phyloP scores from a whole-genome alignment of 2,888 invertebrate species.

The Sialis fuliginosa region DNA sequence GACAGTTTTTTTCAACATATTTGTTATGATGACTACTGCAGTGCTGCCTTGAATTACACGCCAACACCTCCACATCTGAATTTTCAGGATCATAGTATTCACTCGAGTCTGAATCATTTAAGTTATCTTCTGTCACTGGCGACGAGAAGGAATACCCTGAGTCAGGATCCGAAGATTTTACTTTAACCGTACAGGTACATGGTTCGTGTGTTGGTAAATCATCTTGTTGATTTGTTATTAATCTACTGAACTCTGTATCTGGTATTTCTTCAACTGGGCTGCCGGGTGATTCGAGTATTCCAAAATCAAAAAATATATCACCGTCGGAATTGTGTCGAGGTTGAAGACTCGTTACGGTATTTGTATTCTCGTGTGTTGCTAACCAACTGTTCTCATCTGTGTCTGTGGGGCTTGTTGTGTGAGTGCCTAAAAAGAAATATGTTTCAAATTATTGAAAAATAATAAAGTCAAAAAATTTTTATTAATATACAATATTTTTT shows the following conservation, averaged over 20 bases:
- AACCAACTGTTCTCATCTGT: slow-evolving; percentile 24
- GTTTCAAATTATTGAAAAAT: too few species aligned
- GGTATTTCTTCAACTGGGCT: slow-evolving; percentile 45
- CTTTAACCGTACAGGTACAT: slow-evolving; percentile 28
- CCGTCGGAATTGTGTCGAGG: slow-evolving; percentile 27
- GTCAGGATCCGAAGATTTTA: slow-evolving; percentile 21
- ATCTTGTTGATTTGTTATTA: slow-evolving; percentile 18
- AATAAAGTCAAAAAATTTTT: too few species aligned
- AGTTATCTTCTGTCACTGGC: slow-evolving; percentile 16
- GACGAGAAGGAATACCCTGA: slow-evolving; percentile 32
- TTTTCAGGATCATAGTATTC: slow-evolving; percentile 31
- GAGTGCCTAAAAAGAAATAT: background rate
- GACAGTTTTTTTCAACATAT: background rate
- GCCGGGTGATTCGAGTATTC: slow-evolving; percentile 45
- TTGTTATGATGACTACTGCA: background rate
- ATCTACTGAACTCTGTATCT: slow-evolving; percentile 32
- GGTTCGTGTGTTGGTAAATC: slow-evolving; percentile 15
- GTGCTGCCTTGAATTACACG: background rate
- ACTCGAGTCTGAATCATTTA: slow-evolving; percentile 27
- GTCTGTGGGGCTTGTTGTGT: background rate
- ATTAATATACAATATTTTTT: too few species aligned
- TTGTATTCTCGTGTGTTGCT: slow-evolving; percentile 18
- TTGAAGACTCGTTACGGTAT: slow-evolving; percentile 26
- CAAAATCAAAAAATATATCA: slow-evolving; percentile 32
- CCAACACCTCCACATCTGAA: slow-evolving; percentile 13